Percentiles rank a stretch among this genome's conserved stretches.
Conservation (phyloP, 2,113 vertebrate species). For the Rhadina sibilatrix region DNA sequence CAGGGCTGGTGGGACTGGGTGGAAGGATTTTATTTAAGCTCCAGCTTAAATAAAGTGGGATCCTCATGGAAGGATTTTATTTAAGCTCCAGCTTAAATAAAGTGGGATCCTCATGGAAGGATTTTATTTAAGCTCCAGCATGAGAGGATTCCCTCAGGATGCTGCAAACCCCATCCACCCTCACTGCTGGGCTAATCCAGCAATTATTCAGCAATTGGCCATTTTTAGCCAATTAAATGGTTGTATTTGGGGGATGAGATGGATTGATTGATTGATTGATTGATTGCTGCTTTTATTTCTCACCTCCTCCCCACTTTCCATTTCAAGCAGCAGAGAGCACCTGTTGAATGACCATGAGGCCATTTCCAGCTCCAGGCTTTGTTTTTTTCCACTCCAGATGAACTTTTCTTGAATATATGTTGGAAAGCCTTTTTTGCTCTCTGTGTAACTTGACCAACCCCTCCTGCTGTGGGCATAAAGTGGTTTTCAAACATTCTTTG, state of each 20-base stretch:
- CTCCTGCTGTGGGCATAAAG: not conserved
- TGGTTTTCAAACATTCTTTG: not conserved
- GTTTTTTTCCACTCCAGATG: not conserved
- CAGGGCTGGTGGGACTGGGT: not conserved
- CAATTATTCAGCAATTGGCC: not conserved
- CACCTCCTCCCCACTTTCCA: not conserved
- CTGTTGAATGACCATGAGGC: not conserved
- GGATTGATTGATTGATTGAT: not conserved
- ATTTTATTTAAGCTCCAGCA: not conserved
- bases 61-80: not conserved
- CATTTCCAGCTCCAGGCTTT: not conserved
- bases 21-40: not conserved
- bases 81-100: not conserved
- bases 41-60: not conserved
- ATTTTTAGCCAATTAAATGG: not conserved
- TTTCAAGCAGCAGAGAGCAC: not conserved
- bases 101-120: not conserved
- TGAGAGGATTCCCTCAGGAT: not conserved
- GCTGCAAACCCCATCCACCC: not conserved
- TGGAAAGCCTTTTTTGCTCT: not conserved
- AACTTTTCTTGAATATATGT: not conserved
- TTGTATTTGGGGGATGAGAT: not conserved
- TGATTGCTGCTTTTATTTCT: not conserved
- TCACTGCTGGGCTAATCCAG: not conserved
- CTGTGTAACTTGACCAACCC: not conserved